Conservation (phyloP, 2,888 invertebrate species). For the Lepidochitona cinerea region DNA sequence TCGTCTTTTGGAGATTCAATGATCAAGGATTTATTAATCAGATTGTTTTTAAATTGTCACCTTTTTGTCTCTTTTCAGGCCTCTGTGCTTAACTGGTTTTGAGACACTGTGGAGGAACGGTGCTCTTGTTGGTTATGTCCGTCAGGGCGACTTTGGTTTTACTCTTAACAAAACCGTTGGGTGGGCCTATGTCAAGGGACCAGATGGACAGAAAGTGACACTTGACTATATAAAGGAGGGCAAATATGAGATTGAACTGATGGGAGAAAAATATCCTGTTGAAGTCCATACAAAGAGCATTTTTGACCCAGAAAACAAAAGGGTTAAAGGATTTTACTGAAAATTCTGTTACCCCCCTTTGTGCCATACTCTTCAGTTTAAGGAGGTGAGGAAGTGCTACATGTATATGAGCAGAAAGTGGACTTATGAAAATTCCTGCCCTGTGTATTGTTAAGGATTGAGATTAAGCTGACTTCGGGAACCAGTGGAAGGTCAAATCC, state of each 20-base stretch:
- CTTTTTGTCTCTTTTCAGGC: too few relatives aligned
- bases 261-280: slow-evolving; percentile 83
- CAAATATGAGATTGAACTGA: slow-evolving; percentile 84
- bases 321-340: slow-evolving; percentile 77
- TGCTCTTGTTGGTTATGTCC: slow-evolving; percentile 82
- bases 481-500: too few relatives aligned
- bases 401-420: too few relatives aligned
- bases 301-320: slow-evolving; percentile 85
- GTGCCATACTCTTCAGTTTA: too few relatives aligned
- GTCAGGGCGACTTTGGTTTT: slow-evolving; percentile 86
- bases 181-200: slow-evolving; percentile 75
- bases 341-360: too few relatives aligned
- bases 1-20: too few relatives aligned
- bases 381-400: too few relatives aligned
- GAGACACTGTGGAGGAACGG: slow-evolving; percentile 83
- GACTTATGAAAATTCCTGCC: too few relatives aligned
- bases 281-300: slow-evolving; percentile 81
- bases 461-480: too few relatives aligned
- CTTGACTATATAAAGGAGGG: slow-evolving; percentile 74
- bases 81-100: slow-evolving; percentile 85
- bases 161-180: slow-evolving; percentile 76
- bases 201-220: slow-evolving; percentile 74
- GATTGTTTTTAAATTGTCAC: too few relatives aligned
- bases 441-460: too few relatives aligned
- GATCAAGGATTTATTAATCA: too few relatives aligned